Conservation (phyloP, 2,113 vertebrate species). For the Dicerorhinus sumatrensis region DNA sequence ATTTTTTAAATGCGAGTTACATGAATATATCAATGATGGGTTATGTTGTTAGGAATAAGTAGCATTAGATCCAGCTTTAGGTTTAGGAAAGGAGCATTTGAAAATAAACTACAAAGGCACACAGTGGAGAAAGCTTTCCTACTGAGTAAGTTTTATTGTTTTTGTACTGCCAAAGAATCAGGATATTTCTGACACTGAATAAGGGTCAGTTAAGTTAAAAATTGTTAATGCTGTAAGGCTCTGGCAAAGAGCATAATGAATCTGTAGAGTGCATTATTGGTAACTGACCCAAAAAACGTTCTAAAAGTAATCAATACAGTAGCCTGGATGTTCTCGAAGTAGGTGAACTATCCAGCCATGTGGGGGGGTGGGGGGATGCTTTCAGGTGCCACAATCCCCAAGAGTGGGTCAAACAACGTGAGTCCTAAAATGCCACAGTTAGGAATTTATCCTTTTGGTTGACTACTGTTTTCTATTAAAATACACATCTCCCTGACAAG, state of each 20-base stretch:
- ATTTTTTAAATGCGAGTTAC: slow-evolving; percentile 13
- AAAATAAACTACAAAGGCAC: background rate
- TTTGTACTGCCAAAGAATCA: background rate
- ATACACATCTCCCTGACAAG: background rate
- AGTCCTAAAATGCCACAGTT: background rate
- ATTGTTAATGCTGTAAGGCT: background rate
- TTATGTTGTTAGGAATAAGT: background rate
- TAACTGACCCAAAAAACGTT: background rate
- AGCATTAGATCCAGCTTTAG: background rate
- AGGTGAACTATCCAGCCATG: background rate
- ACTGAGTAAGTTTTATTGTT: background rate
- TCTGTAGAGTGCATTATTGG: background rate
- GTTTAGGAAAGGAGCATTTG: background rate
- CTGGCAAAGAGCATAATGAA: background rate
- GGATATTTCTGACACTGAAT: background rate
- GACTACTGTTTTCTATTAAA: background rate
- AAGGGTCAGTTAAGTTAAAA: background rate
- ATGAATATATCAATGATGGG: background rate
- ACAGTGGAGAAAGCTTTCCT: background rate
- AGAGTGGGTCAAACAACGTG: background rate
- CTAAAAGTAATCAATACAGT: background rate
- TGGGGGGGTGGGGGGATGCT: background rate
- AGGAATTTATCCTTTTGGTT: background rate
- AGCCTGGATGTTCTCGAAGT: background rate
- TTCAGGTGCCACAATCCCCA: background rate